These are phyloP conservation scores for Brachionus plicatilis DNA, from an alignment of 1,140 invertebrate genomes.

Conservation along the genomic window DNA sequence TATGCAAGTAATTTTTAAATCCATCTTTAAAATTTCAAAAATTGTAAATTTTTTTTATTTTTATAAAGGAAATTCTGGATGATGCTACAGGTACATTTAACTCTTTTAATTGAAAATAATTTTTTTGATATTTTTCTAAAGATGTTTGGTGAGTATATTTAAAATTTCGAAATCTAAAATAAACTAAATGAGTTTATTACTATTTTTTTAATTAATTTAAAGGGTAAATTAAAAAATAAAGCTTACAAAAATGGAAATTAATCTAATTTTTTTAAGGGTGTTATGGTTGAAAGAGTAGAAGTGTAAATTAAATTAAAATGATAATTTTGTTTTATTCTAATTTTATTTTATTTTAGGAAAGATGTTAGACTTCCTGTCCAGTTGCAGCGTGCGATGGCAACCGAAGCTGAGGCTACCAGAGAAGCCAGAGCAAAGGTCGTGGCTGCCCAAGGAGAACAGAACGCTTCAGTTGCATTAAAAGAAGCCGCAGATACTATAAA, in stretches of 20 bases:
- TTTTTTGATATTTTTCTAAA: neutral
- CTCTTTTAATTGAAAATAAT: neutral
- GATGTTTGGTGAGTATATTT: constrained; percentile 35
- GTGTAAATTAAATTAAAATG: neutral
- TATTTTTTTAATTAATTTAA: neutral
- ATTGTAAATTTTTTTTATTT: too few relatives aligned
- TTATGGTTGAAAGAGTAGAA: constrained; percentile 40
- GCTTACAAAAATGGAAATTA: neutral
- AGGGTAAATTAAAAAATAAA: constrained; percentile 13
- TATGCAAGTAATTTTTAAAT: constrained; percentile 6
- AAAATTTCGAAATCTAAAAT: neutral
- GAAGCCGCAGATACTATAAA: constrained; percentile 40
- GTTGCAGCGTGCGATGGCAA: constrained; percentile 50
- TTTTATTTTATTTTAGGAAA: constrained; percentile 26
- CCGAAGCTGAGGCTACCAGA: constrained; percentile 50
- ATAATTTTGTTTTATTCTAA: neutral
- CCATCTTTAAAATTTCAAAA: too few relatives aligned
- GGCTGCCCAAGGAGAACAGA: constrained; percentile 42
- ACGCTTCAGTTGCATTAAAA: constrained; percentile 40
- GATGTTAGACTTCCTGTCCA: constrained; percentile 47
- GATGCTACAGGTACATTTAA: constrained; percentile 31
- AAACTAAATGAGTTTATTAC: neutral
- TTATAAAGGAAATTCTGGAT: constrained; percentile 36
- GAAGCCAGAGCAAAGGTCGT: constrained; percentile 50
- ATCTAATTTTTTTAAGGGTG: constrained; percentile 17